A percentile compares a stretch with the other conserved stretches of the same genome.
phyloP scores from a whole-genome alignment of 64 coral and sea anemone species.

The Trachythela sp. region DNA sequence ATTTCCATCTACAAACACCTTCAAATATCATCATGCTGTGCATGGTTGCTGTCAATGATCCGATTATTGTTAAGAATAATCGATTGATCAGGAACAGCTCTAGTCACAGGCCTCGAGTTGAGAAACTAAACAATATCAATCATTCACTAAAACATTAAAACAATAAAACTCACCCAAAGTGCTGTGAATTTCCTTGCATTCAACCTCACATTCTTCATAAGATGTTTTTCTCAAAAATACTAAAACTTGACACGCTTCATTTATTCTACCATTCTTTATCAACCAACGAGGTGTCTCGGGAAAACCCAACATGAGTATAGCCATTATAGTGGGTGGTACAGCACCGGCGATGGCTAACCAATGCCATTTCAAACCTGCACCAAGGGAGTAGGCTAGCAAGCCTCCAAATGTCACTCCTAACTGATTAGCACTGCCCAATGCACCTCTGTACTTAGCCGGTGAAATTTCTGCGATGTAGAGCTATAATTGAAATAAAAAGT shows the following conservation, averaged over 20 bases:
- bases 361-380: constrained; percentile 41
- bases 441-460: constrained; percentile 56
- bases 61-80: too few species aligned
- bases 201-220: constrained; percentile 47
- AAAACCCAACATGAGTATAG: constrained; percentile 55
- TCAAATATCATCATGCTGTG: too few species aligned
- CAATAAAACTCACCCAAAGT: constrained; percentile 31
- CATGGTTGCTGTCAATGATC: too few species aligned
- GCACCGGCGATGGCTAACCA: constrained; percentile 64
- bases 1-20: too few species aligned
- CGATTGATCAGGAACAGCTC: too few species aligned
- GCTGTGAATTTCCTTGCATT: constrained; percentile 57
- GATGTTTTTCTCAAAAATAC: constrained; percentile 50
- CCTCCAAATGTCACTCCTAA: constrained; percentile 60
- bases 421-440: constrained; percentile 70
- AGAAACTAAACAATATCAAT: not conserved
- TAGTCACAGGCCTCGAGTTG: too few species aligned
- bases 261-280: constrained; percentile 47
- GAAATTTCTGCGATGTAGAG: constrained; percentile 87
- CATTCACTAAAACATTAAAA: not conserved
- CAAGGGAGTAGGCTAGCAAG: constrained; percentile 58
- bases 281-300: constrained; percentile 84
- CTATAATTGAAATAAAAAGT: constrained; percentile 30
- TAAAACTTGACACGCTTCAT: constrained; percentile 49
- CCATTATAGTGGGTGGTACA: constrained; percentile 42